Base-by-base conservation (phyloP, 2,888 invertebrate species). In the Ernsta delagoae region DNA sequence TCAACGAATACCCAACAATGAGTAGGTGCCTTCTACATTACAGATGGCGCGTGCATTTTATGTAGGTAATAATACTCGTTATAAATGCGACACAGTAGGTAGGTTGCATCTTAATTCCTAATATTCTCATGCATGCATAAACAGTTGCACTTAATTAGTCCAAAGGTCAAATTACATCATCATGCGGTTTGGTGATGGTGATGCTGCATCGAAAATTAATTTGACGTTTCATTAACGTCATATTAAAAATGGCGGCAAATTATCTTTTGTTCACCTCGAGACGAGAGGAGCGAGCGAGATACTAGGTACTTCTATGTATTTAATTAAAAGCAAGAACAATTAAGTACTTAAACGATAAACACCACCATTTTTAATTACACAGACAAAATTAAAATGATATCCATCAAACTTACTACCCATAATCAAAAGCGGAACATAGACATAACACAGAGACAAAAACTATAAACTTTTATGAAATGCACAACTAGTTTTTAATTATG, bases 101-200 rank as follows among this genome's bases (percentile, higher is more conserved):
- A 65, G 43, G 66, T 65, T 67, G 64, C 59, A 70, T 70, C 50
- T 65, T 41, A 50, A 50, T 50, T 70, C 41, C 50, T 39, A 59
- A 50, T 50, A 56, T 50, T 41, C 43, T 70, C 61, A 70, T 71
- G 72, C 74, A 71, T 70, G 8, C 39, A 12, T 12, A 59, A 39
- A 69, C 31, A 64, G 56, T 70, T 57, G 45, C 66, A 66, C 59
- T 59, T 63, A 43, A 60, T 66, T 60, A 60, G 53, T 59, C 60
- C 41, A 60, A n/a, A 45, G 60, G 59, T 60, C 66, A 66, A 53
- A 60, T 66, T 59, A 66, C 66, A 60, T 60, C 66, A 60, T 60
- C 66, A 60, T 60, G 66, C 66, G 36, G 53, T 59, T 65, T 59
- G 11, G 24, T 24, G 24, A 24, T 7, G 5, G 60, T 66, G 66